Percentiles rank a stretch among this genome's conserved stretches.
phyloP scores from a whole-genome alignment of 1,140 invertebrate species.

The Augochlora pura region DNA sequence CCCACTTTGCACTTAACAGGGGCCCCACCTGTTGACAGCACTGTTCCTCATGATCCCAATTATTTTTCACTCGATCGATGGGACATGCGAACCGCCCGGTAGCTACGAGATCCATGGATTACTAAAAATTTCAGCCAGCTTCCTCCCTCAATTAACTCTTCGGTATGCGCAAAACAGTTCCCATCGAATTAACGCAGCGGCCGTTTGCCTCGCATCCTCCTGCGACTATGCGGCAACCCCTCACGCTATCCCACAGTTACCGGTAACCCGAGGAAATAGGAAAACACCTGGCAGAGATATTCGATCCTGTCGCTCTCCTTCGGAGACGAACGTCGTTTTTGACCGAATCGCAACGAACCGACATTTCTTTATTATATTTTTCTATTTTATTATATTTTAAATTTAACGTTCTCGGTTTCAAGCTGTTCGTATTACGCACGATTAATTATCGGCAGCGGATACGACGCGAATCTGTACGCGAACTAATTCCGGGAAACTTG shows the following conservation, averaged over 20 bases:
- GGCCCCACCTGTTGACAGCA: not conserved
- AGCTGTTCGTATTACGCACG: too few relatives aligned
- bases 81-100: too few relatives aligned
- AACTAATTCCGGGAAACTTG: not conserved
- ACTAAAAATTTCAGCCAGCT: not conserved
- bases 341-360: not conserved
- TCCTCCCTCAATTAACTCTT: not conserved
- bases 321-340: not conserved
- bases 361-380: not conserved
- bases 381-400: too few relatives aligned
- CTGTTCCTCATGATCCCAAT: not conserved
- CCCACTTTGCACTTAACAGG: not conserved
- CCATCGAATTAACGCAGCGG: too few relatives aligned
- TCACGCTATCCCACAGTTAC: not conserved
- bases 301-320: not conserved
- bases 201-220: too few relatives aligned
- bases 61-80: too few relatives aligned
- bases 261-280: constrained; percentile 15
- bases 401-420: too few relatives aligned
- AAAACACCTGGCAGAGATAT: constrained; percentile 31
- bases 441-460: too few relatives aligned
- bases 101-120: not conserved
- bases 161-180: too few relatives aligned
- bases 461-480: too few relatives aligned
- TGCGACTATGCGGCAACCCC: not conserved